Evolutionary conservation across 2,888 invertebrate genomes (phyloP), one percentile per base, ranked within the genome.

Genomic region (Synergus gifuensis): DNA sequence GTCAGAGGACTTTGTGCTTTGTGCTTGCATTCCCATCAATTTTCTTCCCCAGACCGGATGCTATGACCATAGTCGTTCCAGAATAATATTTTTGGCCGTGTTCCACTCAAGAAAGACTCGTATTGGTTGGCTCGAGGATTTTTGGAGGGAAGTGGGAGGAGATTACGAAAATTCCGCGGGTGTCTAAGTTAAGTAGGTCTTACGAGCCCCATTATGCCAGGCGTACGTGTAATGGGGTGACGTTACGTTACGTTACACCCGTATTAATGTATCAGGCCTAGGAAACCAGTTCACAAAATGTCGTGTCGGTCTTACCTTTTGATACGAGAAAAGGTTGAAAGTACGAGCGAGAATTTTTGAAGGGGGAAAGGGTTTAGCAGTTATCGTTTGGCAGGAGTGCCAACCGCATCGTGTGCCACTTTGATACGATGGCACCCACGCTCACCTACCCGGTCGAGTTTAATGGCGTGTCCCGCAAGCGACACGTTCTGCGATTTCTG

Each of bases 331-430:
- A 69, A 28, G 69, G 46, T 46, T 69, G 44, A 69, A 69, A 69
- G 69, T 28, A 49, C 28, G 28, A 14, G 2, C n/a, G 67, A 67
- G 22, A 76, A 46, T 77, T 69, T 36, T 49, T 22, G 64, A 46
- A 66, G 40, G 36, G 66, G 60, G 46, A 76, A 81, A 79, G 58
- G 81, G 82, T 69, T 82, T 76, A 79, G 85, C 88, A 86, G 89
- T 91, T 90, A 91, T 88, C 90, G 88, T 90, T 90, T 90, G 90
- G 90, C 91, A 87, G 83, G 83, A 82, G 82, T 86, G 89, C 89
- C 89, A 89, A 89, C 87, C 87, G 83, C 86, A 85, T 85, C 36
- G 40, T 54, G 83, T 80, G 82, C 80, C 85, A 85, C 84, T n/a
- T 84, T 84, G 83, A 84, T 78, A 82, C 82, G 83, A 85, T 85